Percentiles rank a stretch among this genome's conserved stretches.
These are phyloP conservation scores for Eremobia ochroleuca DNA, from an alignment of 2,888 invertebrate species.

Conservation along the genomic window DNA sequence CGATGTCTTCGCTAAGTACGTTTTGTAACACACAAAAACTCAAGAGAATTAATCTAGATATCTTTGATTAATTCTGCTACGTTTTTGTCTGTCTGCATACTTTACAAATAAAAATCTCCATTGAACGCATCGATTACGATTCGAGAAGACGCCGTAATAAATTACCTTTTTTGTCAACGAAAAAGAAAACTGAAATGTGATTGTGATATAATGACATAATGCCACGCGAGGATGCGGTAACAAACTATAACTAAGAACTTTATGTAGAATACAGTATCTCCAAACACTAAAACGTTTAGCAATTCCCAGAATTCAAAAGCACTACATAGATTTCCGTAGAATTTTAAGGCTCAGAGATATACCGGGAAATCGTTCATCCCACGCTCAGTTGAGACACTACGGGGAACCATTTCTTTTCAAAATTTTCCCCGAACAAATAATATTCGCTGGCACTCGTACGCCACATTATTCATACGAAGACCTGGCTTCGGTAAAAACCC, in stretches of 20 bases:
- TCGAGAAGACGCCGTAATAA: constrained; percentile 44
- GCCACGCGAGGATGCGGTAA: constrained; percentile 36
- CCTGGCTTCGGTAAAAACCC: constrained; percentile 66
- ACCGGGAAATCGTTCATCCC: constrained; percentile 52
- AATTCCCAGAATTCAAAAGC: constrained; percentile 23
- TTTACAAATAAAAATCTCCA: constrained; percentile 43
- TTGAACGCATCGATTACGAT: constrained; percentile 52
- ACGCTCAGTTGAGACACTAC: constrained; percentile 47
- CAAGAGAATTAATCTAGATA: constrained; percentile 44
- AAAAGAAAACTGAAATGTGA: constrained; percentile 37
- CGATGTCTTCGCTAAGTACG: background rate
- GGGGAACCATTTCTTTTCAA: constrained; percentile 62
- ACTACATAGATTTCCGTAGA: constrained; percentile 21
- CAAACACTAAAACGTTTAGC: background rate
- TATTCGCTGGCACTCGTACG: constrained; percentile 69
- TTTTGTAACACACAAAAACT: constrained; percentile 14
- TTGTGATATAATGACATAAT: constrained; percentile 44
- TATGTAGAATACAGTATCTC: constrained; percentile 1
- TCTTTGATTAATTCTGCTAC: constrained; percentile 50
- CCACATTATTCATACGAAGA: constrained; percentile 76
- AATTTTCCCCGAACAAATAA: constrained; percentile 67
- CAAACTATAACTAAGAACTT: background rate
- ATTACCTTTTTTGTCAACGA: constrained; percentile 55
- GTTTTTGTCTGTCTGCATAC: constrained; percentile 46
- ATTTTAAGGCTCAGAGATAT: constrained; percentile 48